Evolutionary conservation across 2,797 vertebrate species (phyloP).

Genomic region (Tauraco hartlaubi): DNA sequence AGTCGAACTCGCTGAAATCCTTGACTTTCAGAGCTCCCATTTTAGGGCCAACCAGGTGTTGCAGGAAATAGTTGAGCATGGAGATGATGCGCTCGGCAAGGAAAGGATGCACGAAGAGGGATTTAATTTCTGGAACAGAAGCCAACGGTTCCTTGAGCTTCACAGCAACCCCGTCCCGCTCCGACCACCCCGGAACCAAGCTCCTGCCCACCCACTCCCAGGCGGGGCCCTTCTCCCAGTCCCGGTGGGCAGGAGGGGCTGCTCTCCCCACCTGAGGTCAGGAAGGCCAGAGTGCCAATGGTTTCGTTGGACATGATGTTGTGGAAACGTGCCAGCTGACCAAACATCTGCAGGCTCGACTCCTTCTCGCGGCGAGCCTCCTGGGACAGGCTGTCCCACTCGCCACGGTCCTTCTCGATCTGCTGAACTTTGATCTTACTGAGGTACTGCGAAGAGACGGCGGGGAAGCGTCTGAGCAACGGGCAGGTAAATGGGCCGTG

Average conservation of each 20-base stretch:
- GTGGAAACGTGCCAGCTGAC: slow-evolving; percentile 97
- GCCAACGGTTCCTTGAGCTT: not conserved
- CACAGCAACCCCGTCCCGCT: not conserved
- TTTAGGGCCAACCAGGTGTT: slow-evolving; percentile 97
- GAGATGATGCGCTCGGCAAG: slow-evolving; percentile 98
- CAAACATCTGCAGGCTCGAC: slow-evolving; percentile 96
- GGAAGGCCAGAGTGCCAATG: slow-evolving; percentile 95
- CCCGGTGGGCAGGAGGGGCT: not conserved
- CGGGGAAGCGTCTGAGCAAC: not conserved
- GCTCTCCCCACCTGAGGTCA: slow-evolving; percentile 90
- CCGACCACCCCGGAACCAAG: not conserved
- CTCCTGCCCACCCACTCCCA: not conserved
- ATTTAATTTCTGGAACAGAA: slow-evolving; percentile 90
- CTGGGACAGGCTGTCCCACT: slow-evolving; percentile 90
- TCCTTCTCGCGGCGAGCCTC: slow-evolving; percentile 95
- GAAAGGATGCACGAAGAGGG: slow-evolving; percentile 96
- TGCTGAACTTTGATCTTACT: slow-evolving; percentile 99
- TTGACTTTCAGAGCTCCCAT: slow-evolving; percentile 99
- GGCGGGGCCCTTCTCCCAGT: not conserved
- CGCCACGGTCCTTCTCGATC: slow-evolving; percentile 94
- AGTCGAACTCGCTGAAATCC: slow-evolving; percentile 99
- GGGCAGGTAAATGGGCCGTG: rapidly evolving
- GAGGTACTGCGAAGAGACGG: slow-evolving; percentile 86
- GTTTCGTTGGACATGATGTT: slow-evolving; percentile 99
- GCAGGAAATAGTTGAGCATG: slow-evolving; percentile 98